These are phyloP conservation scores for Thymelicus lineola DNA, from an alignment of 2,888 invertebrate genomes.

Conservation along the genomic window DNA sequence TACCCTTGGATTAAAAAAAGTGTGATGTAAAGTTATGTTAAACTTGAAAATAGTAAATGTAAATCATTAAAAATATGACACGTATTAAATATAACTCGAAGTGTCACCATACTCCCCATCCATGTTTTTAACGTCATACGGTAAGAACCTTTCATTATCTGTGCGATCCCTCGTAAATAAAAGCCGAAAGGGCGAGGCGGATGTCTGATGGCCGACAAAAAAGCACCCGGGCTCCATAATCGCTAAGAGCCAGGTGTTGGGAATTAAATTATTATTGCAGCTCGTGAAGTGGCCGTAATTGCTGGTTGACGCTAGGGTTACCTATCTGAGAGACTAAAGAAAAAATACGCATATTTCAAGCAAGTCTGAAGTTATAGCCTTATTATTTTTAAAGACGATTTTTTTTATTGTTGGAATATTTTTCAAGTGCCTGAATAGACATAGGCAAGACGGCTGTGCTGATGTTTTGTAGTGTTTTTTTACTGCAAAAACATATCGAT, in stretches of 20 bases:
- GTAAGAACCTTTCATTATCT: conserved; percentile 10
- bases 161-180: conserved; percentile 38
- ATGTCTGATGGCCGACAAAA: conserved; percentile 56
- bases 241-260: conserved; percentile 55
- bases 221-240: conserved; percentile 50
- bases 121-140: background rate
- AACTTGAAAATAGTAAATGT: too few species aligned
- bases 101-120: background rate
- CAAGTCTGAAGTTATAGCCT: background rate
- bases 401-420: too few species aligned
- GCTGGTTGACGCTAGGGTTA: conserved; percentile 42
- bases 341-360: background rate
- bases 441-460: too few species aligned
- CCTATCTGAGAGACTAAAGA: background rate
- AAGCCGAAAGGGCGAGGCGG: conserved; percentile 51
- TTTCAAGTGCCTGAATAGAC: too few species aligned
- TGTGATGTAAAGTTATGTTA: too few species aligned
- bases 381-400: too few species aligned
- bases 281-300: conserved; percentile 52
- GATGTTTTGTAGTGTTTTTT: too few species aligned
- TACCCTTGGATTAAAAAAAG: too few species aligned
- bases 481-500: too few species aligned
- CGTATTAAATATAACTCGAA: background rate
- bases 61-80: background rate
- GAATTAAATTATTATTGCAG: conserved; percentile 60